Evolutionary conservation across 2,888 invertebrate genomes (phyloP), one percentile per base, ranked within the genome.

Genomic region (Anoncus sp.): DNA sequence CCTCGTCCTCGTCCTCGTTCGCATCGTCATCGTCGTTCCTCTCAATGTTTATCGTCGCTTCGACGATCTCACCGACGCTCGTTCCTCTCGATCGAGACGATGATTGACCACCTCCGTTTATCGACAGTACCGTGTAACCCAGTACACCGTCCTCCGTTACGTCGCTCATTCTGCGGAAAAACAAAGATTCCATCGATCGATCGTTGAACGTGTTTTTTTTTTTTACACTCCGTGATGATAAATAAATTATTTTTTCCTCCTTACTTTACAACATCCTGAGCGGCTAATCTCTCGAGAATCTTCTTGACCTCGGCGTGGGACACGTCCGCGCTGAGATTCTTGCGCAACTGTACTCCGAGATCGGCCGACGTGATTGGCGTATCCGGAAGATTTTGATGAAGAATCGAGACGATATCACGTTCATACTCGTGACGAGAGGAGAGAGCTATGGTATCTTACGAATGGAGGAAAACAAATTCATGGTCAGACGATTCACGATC

Each of bases 281-380:
- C 94, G 1, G 96, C 94, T 89, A 97, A 94, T 90, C 97, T 97
- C 84, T 95, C 94, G 4, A 97, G 90, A 59, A 97, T 92, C 89
- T 95, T 96, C 83, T 95, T 94, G 9, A 97, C 93, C 82, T 94
- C 92, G 59, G 93, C 92, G 81, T 94, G 93, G 3, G 93, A 92
- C 6, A 94, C 92, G 77, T 92, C 92, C 62, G 92, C 91, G 82
- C 92, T 92, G 82, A 92, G 87, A 91, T 91, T 92, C 86, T 92
- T 93, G 78, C 91, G 93, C 74, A 93, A 93, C 74, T 92, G 93
- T 78, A 93, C 92, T 1, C 94, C 91, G 20, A 97, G 91, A 77
- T 95, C 94, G 3, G 92, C 92, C 0, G 96, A 95, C 59, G 95
- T 94, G 55, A 95, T 94, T 0, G 97, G 96, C 74, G 96, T 92